Evolutionary conservation across 2,888 invertebrate genomes (phyloP).

Genomic region (Kuschelorhynchus macadamiae): DNA sequence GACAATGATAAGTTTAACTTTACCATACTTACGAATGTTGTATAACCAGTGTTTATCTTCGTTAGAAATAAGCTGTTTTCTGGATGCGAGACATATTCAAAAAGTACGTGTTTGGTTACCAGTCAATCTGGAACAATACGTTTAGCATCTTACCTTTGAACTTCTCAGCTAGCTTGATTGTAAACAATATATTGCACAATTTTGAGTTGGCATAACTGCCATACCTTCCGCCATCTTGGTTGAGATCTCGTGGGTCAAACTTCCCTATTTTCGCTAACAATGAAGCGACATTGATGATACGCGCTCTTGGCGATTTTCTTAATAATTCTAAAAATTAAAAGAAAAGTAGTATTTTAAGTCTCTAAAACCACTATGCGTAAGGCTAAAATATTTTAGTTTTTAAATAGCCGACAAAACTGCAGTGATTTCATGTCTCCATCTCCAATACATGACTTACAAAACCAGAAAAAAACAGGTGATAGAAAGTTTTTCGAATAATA

Average conservation of each 20-base stretch:
- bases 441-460: too few relatives aligned
- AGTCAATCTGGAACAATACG: too few relatives aligned
- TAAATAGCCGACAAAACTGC: not conserved
- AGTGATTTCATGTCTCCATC: not conserved
- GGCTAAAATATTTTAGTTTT: not conserved
- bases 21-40: too few relatives aligned
- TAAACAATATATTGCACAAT: slow-evolving; percentile 58
- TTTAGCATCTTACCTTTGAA: slow-evolving; percentile 51
- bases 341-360: not conserved
- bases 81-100: too few relatives aligned
- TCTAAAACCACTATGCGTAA: not conserved
- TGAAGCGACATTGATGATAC: slow-evolving; percentile 60
- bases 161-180: slow-evolving; percentile 54
- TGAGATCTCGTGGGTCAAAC: slow-evolving; percentile 53
- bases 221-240: slow-evolving; percentile 41
- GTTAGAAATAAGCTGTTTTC: too few relatives aligned
- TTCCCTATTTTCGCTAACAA: slow-evolving; percentile 48
- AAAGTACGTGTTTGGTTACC: too few relatives aligned
- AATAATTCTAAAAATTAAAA: slow-evolving; percentile 70
- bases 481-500: too few relatives aligned
- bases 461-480: too few relatives aligned
- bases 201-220: slow-evolving; percentile 55
- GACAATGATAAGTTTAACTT: too few relatives aligned
- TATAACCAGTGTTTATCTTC: too few relatives aligned
- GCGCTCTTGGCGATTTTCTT: slow-evolving; percentile 57